Evolutionary conservation across 2,797 vertebrate species (phyloP).

Genomic region (Lophura swinhoii): DNA sequence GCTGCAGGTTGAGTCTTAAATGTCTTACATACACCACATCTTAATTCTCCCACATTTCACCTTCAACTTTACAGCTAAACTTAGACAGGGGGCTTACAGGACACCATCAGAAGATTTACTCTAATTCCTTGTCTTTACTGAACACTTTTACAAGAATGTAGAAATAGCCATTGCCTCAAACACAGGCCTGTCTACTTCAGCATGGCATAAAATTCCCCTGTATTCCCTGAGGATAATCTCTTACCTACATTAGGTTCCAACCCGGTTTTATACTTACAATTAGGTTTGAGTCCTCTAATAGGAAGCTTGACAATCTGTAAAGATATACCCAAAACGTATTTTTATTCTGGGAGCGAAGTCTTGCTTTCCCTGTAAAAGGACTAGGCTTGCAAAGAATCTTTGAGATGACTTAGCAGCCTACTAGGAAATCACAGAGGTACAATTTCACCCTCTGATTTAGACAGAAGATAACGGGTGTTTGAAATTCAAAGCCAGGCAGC

Average conservation of each 20-base stretch:
- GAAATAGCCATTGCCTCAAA: background rate
- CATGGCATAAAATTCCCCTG: background rate
- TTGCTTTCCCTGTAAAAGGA: background rate
- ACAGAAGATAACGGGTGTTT: background rate
- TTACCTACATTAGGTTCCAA: background rate
- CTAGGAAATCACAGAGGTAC: slow-evolving; percentile 4
- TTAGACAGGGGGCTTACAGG: background rate
- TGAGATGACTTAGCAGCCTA: background rate
- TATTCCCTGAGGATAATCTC: background rate
- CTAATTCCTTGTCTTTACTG: background rate
- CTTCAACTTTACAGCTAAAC: background rate
- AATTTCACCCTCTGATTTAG: background rate
- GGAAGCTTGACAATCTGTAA: background rate
- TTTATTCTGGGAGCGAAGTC: background rate
- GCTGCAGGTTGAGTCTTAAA: background rate
- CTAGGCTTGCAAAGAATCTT: background rate
- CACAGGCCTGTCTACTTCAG: background rate
- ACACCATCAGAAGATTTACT: background rate
- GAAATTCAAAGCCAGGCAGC: background rate
- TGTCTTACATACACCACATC: background rate
- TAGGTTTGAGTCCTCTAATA: background rate
- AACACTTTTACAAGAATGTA: background rate
- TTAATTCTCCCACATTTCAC: background rate
- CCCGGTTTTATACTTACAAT: background rate
- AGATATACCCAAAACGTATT: background rate